Base-by-base conservation (phyloP, 2,797 vertebrate species). In the Tenualosa ilisha region DNA sequence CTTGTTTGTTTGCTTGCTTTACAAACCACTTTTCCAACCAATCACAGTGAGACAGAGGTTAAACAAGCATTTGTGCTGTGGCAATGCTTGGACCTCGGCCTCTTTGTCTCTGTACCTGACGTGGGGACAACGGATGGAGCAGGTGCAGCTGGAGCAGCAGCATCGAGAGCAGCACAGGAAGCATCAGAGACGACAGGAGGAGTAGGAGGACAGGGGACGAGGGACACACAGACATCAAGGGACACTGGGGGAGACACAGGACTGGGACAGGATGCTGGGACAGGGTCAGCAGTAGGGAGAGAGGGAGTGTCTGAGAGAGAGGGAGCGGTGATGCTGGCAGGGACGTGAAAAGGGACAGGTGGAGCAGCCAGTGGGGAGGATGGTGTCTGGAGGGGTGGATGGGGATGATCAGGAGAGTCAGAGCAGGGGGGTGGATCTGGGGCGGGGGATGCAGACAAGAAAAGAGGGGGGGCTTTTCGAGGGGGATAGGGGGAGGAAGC, bases 91-190 rank as follows among this genome's bases (percentile, higher is more conserved):
- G 37, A 17, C 72, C 72, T 46, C 40, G 20, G 72, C 37, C 37
- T 79, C 40, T 46, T 17, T 43, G 72, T 83, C 82, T 87, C 65
- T 86, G 82, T 92, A 92, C 91, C 92, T 93, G 91, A 81, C 82
- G 88, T 87, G 31, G 87, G 31, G 86, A 84, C 85, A 86, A 54
- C 56, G 40, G 85, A 72, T n/a, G 87, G 72, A 83, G 83, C 40
- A 83, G 63, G 24, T 11, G 24, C 24, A 46, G 72, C 72, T 9
- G 72, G 15, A 22, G 72, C 72, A 79, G 84, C 79, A 84, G 88
- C 61, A 43, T 79, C 86, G 81, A 68, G 83, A 85, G 83, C 83
- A 84, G 82, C n/a, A 83, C 86, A n/a, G 26, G 89, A 87, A 75
- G 72, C 61, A 20, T 53, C 75, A 81, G 84, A 85, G 84, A 81